Percentiles rank a stretch among this genome's conserved stretches.
Evolutionary conservation across 2,888 invertebrate species (phyloP).

Genomic region (Netelia fuscicornis): DNA sequence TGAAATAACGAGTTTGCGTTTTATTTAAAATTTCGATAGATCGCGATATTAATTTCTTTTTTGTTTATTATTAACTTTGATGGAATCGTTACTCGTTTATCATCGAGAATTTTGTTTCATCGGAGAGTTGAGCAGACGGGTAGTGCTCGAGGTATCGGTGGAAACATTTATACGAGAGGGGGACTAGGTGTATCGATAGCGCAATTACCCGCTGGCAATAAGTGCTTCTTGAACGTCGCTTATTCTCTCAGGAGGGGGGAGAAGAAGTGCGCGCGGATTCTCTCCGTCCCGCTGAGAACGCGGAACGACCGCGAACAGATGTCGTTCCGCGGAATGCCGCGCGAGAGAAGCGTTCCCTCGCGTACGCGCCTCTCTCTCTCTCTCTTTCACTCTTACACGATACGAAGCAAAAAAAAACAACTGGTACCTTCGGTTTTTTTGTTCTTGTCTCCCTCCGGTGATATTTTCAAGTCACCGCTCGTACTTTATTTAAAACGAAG

Average conservation of each 20-base stretch:
- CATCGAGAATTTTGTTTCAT: constrained; percentile 9
- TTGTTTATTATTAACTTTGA: background rate
- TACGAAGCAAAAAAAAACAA: constrained; percentile 3
- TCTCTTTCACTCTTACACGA: background rate
- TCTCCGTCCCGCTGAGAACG: constrained; percentile 75
- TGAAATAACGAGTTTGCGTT: background rate
- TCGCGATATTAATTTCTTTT: background rate
- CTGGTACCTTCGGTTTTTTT: background rate
- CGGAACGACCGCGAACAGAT: constrained; percentile 81
- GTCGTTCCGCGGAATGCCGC: constrained; percentile 79
- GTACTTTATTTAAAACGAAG: background rate
- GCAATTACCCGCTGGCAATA: constrained; percentile 59
- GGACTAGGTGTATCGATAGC: constrained; percentile 47
- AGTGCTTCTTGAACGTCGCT: constrained; percentile 20
- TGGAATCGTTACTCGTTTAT: background rate
- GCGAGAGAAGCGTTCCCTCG: constrained; percentile 54
- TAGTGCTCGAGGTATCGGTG: constrained; percentile 10
- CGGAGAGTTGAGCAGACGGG: background rate
- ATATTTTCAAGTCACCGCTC: background rate
- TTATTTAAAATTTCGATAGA: background rate
- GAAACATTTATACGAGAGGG: constrained; percentile 3
- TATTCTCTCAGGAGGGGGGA: constrained; percentile 29
- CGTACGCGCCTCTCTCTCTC: constrained; percentile 21
- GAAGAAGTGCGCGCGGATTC: constrained; percentile 55
- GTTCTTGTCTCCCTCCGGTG: background rate